Evolutionary conservation across 2,113 vertebrate genomes (phyloP), one percentile per base, ranked within the genome.

Genomic region (Centropristis striata): DNA sequence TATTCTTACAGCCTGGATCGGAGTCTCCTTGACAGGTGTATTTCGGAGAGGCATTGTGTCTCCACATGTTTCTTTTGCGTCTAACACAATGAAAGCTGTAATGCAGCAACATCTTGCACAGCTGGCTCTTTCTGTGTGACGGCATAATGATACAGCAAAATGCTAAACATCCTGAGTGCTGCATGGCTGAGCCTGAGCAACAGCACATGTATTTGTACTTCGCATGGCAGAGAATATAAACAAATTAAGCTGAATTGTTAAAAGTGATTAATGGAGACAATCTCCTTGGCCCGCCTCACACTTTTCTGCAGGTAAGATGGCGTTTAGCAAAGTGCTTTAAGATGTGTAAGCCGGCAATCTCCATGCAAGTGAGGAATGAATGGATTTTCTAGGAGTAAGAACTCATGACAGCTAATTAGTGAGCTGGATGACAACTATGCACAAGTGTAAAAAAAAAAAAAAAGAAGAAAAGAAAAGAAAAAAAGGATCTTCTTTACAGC

Each of bases 401-500:
- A 73, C 67, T 85, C 63, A 47, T 88, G 85, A 86, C 82, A 89
- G 83, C 76, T 91, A 91, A 93, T 95, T 93, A 91, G 81, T 60
- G 55, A 82, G 66, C 66, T 11, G 6, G 64, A 80, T 84, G 73
- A 73, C 86, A 84, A 81, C 54, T 32, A 42, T 50, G 54, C 41
- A 14, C 63, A 21, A 20, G 57, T 49, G 23, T 71, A 10, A 36
- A 65, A 68, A 37, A 50, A 14, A 32, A 32, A 16, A 27, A 41
- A n/a, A 12, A 20, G 18, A 32, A 55, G 2, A 15, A 23, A 23
- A 25, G 11, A 23, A 46, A 61, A 16, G 36, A 64, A 21, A 63
- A 58, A n/a, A 51, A 18, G 8, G 8, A 51, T 50, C 50, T 57
- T 37, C 69, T 55, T 37, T 71, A 41, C 51, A 78, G 50, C 32